Conservation (phyloP, 2,797 vertebrate species). For the Leptodactylus fallax region DNA sequence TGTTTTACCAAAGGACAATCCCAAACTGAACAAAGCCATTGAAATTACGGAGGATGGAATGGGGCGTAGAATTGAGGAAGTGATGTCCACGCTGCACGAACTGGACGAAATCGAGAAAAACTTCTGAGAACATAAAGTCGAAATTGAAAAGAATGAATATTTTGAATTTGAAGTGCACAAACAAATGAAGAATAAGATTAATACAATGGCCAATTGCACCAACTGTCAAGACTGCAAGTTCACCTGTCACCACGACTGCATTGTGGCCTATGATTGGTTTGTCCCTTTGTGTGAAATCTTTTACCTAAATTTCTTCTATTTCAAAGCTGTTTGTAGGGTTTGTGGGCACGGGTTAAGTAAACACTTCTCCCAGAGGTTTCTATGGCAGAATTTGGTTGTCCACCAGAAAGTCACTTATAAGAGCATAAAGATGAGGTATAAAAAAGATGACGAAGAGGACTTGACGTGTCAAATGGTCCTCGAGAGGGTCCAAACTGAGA, state of each 20-base stretch:
- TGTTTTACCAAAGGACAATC: constrained; percentile 12
- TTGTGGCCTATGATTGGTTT: rapidly evolving
- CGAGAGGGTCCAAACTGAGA: not conserved
- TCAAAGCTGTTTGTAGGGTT: not conserved
- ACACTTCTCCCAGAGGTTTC: constrained; percentile 62
- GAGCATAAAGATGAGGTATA: constrained; percentile 64
- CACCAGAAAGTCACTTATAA: constrained; percentile 52
- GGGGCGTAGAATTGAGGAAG: constrained; percentile 20
- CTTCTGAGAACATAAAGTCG: not conserved
- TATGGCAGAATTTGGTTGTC: constrained; percentile 3
- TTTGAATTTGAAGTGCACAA: constrained; percentile 50
- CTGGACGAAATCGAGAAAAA: not conserved
- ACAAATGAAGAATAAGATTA: not conserved
- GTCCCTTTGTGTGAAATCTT: constrained; percentile 16
- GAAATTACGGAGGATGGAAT: constrained; percentile 25
- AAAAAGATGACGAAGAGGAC: not conserved
- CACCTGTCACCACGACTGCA: constrained; percentile 45
- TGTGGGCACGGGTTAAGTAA: constrained; percentile 38
- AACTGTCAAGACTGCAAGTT: constrained; percentile 16
- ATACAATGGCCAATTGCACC: not conserved
- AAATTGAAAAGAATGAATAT: constrained; percentile 8
- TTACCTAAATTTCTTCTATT: too few relatives aligned
- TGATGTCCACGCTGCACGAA: not conserved
- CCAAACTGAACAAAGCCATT: not conserved
- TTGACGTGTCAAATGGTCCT: not conserved